A percentile compares a stretch with the other conserved stretches of the same genome.
Evolutionary conservation across 2,113 vertebrate genomes (phyloP).

Genomic region (Vulpes ferrilata): DNA sequence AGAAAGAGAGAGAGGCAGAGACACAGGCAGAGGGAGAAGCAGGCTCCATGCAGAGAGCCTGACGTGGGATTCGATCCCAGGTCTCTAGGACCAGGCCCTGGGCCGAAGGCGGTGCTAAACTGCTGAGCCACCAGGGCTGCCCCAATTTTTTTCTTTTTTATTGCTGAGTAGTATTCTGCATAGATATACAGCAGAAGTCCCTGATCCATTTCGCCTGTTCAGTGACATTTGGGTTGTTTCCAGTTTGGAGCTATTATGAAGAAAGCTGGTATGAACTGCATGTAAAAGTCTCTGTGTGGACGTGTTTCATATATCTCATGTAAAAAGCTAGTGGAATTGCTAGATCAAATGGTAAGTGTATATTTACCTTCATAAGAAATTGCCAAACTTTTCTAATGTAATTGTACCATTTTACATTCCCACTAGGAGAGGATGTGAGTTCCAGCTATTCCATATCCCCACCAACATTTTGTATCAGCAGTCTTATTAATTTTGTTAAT

Average conservation of each 20-base stretch:
- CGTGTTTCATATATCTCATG: neutral
- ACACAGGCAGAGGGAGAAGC: too few relatives aligned
- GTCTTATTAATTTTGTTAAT: neutral
- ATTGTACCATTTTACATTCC: neutral
- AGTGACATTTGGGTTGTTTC: neutral
- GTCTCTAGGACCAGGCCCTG: too few relatives aligned
- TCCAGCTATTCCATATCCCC: neutral
- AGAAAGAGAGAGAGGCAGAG: too few relatives aligned
- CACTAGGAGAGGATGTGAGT: neutral
- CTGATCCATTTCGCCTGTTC: neutral
- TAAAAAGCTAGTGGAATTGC: neutral
- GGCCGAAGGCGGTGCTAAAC: too few relatives aligned
- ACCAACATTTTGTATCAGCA: neutral
- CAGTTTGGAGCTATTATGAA: neutral
- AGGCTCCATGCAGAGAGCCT: too few relatives aligned
- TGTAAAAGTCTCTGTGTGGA: neutral
- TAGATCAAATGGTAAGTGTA: neutral
- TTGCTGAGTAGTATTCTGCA: neutral
- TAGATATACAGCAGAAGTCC: neutral
- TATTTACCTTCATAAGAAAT: conserved; percentile 24
- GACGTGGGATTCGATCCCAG: too few relatives aligned
- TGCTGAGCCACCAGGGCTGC: too few relatives aligned
- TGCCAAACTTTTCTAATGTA: neutral
- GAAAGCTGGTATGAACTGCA: neutral
- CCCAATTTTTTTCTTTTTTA: neutral